phyloP scores from a whole-genome alignment of 1,140 invertebrate species.

The Oncopeltus fasciatus region DNA sequence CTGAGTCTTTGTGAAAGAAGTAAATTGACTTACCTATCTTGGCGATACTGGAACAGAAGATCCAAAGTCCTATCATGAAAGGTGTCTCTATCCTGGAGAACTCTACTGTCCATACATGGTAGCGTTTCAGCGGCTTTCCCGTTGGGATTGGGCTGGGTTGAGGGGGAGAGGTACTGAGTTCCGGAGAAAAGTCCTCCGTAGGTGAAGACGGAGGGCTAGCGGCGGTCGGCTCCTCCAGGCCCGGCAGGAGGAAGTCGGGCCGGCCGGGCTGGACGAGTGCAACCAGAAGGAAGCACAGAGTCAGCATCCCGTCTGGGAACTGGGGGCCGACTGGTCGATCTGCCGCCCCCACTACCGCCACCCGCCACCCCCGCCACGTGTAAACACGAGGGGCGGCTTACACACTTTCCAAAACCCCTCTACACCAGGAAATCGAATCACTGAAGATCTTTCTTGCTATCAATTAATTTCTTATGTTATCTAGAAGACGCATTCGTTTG shows the following conservation, averaged over 20 bases:
- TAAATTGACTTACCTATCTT: conserved; percentile 84
- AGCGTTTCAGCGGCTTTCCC: conserved; percentile 31
- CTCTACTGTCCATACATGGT: conserved; percentile 66
- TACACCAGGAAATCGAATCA: too few relatives aligned
- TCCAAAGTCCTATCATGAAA: conserved; percentile 87
- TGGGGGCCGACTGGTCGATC: conserved; percentile 1
- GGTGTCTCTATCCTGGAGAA: conserved; percentile 79
- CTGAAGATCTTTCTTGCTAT: too few relatives aligned
- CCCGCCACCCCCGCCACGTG: background rate
- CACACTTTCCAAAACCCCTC: too few relatives aligned
- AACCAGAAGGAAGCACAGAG: background rate
- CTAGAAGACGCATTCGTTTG: too few relatives aligned
- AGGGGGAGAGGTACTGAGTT: background rate
- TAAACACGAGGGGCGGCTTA: too few relatives aligned
- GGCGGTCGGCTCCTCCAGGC: background rate
- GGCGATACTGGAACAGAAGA: conserved; percentile 81
- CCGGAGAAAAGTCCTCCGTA: background rate
- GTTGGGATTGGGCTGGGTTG: background rate
- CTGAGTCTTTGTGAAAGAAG: too few relatives aligned
- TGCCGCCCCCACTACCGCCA: background rate
- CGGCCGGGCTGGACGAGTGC: background rate
- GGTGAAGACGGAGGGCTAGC: background rate
- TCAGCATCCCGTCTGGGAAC: background rate
- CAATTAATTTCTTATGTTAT: too few relatives aligned
- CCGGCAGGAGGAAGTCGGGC: conserved; percentile 10